Evolutionary conservation across 2,888 invertebrate species (phyloP).

Genomic region (Tricholauxania praeusta): DNA sequence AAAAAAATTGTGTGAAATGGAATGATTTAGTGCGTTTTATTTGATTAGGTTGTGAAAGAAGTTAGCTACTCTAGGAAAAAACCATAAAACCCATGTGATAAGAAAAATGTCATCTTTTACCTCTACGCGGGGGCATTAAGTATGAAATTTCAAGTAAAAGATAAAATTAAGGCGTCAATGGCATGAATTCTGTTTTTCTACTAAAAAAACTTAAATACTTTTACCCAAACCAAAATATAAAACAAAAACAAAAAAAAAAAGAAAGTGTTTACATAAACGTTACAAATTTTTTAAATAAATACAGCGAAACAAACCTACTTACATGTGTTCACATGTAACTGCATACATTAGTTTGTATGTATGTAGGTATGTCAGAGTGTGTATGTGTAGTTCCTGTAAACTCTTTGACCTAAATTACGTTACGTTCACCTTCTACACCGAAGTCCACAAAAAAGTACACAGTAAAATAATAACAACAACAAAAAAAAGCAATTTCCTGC

Average conservation of each 20-base stretch:
- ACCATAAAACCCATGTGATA: slow-evolving; percentile 14
- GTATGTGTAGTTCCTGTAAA: neutral
- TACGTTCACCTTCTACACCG: neutral
- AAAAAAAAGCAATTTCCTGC: slow-evolving; percentile 5
- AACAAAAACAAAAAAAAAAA: slow-evolving; percentile 11
- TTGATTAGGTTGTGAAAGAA: slow-evolving; percentile 9
- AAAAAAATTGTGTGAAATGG: slow-evolving; percentile 33
- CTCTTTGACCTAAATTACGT: slow-evolving; percentile 25
- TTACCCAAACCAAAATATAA: slow-evolving; percentile 11
- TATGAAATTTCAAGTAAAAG: neutral
- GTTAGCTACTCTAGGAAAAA: slow-evolving; percentile 29
- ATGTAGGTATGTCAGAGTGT: slow-evolving; percentile 23
- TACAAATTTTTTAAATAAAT: too few relatives aligned
- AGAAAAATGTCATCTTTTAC: too few relatives aligned
- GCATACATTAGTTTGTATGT: neutral
- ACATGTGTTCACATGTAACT: too few relatives aligned
- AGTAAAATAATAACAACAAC: neutral
- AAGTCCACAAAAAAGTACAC: neutral
- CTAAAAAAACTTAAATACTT: neutral
- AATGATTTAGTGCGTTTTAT: slow-evolving; percentile 45
- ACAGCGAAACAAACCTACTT: too few relatives aligned
- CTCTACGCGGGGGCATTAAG: neutral
- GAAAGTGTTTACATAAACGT: neutral
- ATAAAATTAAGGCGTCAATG: neutral
- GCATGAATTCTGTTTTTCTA: neutral